A percentile compares a stretch with the other conserved stretches of the same genome.
These are phyloP conservation scores for Leptopterna dolabrata DNA, from an alignment of 2,888 invertebrate species.

Conservation along the genomic window DNA sequence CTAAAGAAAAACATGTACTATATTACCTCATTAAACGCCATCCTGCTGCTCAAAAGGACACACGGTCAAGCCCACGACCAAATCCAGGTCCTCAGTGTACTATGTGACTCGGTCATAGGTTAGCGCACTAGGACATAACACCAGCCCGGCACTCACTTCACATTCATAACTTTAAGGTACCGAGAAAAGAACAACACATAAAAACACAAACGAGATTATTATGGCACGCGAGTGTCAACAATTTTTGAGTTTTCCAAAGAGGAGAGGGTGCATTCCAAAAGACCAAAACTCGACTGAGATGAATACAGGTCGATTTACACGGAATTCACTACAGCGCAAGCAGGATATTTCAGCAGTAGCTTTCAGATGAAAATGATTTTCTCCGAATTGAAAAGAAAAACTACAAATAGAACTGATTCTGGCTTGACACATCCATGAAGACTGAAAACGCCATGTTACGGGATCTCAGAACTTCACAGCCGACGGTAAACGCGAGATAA, in stretches of 20 bases:
- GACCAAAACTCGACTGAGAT: background rate
- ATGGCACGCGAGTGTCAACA: background rate
- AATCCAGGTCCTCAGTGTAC: conserved; percentile 31
- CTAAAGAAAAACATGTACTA: background rate
- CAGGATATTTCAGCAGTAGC: background rate
- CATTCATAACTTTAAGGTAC: background rate
- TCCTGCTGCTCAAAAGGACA: conserved; percentile 39
- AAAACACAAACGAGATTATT: background rate
- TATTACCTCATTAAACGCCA: conserved; percentile 45
- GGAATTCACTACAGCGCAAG: background rate
- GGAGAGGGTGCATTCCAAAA: background rate
- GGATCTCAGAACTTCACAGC: background rate
- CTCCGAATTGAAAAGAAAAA: background rate
- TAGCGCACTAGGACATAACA: conserved; percentile 37
- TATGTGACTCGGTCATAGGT: conserved; percentile 15
- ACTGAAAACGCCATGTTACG: conserved; percentile 47
- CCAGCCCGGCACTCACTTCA: conserved; percentile 22
- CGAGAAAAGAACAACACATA: background rate
- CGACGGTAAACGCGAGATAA: background rate
- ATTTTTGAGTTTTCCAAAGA: background rate
- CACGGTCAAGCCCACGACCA: conserved; percentile 52
- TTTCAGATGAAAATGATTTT: background rate
- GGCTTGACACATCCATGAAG: conserved; percentile 41
- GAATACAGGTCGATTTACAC: background rate
- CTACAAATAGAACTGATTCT: background rate